phyloP scores from a whole-genome alignment of 2,797 vertebrate genomes.

The Lagocephalus sceleratus region DNA sequence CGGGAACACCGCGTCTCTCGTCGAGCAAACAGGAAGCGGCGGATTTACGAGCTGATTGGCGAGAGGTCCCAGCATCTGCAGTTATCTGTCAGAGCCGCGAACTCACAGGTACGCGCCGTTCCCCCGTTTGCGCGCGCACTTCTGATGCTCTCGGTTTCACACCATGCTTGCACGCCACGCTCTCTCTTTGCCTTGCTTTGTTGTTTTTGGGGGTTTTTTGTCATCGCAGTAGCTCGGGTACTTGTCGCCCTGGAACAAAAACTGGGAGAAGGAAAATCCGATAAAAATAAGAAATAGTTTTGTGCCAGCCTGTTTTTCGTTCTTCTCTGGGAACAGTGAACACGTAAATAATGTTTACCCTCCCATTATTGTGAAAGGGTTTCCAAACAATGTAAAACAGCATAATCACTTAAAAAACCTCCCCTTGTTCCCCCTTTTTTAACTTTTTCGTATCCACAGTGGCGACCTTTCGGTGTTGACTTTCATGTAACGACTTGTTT shows the following conservation, averaged over 20 bases:
- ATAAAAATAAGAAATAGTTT: too few species aligned
- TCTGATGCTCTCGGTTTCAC: conserved; percentile 21
- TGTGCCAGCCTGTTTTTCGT: conserved; percentile 10
- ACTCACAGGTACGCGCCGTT: conserved; percentile 39
- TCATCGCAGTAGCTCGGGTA: too few species aligned
- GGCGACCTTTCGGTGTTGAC: too few species aligned
- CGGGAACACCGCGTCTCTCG: background rate
- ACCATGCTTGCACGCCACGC: conserved; percentile 10
- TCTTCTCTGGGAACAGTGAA: conserved; percentile 5
- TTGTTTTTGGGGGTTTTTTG: too few species aligned
- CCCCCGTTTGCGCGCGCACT: conserved; percentile 23
- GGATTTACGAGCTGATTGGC: background rate
- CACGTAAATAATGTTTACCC: conserved; percentile 17
- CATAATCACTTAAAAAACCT: background rate
- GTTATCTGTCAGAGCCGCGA: conserved; percentile 16
- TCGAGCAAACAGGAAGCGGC: background rate
- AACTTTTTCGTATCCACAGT: background rate
- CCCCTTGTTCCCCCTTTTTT: background rate
- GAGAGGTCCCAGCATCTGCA: conserved; percentile 6
- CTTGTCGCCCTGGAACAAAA: conserved; percentile 6
- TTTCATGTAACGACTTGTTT: too few species aligned
- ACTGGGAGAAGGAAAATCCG: background rate
- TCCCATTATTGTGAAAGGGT: conserved; percentile 19
- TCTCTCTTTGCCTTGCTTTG: conserved; percentile 7
- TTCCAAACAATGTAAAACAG: conserved; percentile 15